phyloP scores from a whole-genome alignment of 2,888 invertebrate genomes.

The Chrysolina haemoptera region DNA sequence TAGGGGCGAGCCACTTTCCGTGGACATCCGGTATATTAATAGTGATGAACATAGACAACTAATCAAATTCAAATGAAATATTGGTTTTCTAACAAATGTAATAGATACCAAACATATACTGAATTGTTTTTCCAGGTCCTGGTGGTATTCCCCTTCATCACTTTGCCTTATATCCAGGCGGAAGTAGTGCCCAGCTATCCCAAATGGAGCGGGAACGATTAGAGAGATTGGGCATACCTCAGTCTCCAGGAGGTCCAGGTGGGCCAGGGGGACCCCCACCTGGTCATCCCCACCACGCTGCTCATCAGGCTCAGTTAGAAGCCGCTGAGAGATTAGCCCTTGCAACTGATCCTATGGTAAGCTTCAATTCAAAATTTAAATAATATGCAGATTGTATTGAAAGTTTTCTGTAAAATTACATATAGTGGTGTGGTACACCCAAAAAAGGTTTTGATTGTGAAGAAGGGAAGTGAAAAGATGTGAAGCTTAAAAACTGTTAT shows the following conservation, averaged over 20 bases:
- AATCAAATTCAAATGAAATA: too few species aligned
- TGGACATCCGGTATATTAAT: too few species aligned
- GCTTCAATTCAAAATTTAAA: conserved; percentile 44
- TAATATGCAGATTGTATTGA: too few species aligned
- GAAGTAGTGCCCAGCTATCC: conserved; percentile 77
- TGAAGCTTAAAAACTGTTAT: background rate
- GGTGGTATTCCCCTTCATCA: conserved; percentile 77
- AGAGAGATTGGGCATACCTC: conserved; percentile 85
- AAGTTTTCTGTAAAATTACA: too few species aligned
- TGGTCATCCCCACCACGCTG: conserved; percentile 72
- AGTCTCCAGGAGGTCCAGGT: conserved; percentile 73
- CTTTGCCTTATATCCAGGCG: conserved; percentile 83
- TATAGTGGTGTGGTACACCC: too few species aligned
- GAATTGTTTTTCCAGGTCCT: conserved; percentile 51
- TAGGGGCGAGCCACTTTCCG: too few species aligned
- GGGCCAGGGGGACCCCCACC: conserved; percentile 74
- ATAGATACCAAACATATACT: background rate
- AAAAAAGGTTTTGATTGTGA: too few species aligned
- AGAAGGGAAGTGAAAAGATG: background rate
- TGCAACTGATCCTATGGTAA: conserved; percentile 92
- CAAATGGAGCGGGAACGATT: conserved; percentile 91
- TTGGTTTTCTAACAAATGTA: too few species aligned
- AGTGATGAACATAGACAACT: too few species aligned
- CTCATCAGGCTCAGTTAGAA: conserved; percentile 76
- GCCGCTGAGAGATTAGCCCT: conserved; percentile 86